A percentile compares a stretch with the other conserved stretches of the same genome.
These are phyloP conservation scores for Albula goreensis DNA, from an alignment of 2,113 vertebrate genomes.

Conservation along the genomic window DNA sequence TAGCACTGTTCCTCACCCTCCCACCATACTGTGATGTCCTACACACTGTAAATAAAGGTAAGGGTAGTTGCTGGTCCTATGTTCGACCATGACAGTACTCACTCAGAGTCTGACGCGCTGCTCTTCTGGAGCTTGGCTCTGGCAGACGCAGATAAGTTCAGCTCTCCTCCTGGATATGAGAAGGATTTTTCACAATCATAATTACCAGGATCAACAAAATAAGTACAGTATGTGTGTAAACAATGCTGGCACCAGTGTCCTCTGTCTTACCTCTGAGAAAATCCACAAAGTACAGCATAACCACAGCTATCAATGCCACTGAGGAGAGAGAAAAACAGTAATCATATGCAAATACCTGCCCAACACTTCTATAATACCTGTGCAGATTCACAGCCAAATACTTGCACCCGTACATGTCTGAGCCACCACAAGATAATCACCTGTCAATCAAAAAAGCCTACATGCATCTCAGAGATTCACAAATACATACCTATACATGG, in stretches of 20 bases:
- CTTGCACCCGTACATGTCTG: background rate
- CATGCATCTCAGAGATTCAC: background rate
- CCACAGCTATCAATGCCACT: conserved; percentile 86
- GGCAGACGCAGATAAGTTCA: conserved; percentile 83
- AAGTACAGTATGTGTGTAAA: background rate
- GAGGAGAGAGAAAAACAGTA: conserved; percentile 24
- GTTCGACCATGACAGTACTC: conserved; percentile 53
- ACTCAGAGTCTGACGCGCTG: conserved; percentile 74
- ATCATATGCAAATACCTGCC: background rate
- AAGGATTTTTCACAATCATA: background rate
- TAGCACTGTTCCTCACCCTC: too few relatives aligned
- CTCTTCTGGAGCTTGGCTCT: conserved; percentile 77
- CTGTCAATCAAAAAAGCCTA: too few relatives aligned
- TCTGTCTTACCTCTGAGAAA: conserved; percentile 74
- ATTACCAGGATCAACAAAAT: background rate
- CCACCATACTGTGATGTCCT: too few relatives aligned
- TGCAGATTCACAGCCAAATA: background rate
- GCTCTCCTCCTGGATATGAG: conserved; percentile 76
- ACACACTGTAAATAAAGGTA: too few relatives aligned
- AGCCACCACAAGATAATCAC: too few relatives aligned
- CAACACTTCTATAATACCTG: background rate
- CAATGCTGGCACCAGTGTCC: background rate
- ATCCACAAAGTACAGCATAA: conserved; percentile 86
- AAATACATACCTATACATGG: conserved; percentile 15
- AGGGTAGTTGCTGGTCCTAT: too few relatives aligned